These are phyloP conservation scores for Dioctria linearis DNA, from an alignment of 2,888 invertebrate genomes.

Conservation along the genomic window DNA sequence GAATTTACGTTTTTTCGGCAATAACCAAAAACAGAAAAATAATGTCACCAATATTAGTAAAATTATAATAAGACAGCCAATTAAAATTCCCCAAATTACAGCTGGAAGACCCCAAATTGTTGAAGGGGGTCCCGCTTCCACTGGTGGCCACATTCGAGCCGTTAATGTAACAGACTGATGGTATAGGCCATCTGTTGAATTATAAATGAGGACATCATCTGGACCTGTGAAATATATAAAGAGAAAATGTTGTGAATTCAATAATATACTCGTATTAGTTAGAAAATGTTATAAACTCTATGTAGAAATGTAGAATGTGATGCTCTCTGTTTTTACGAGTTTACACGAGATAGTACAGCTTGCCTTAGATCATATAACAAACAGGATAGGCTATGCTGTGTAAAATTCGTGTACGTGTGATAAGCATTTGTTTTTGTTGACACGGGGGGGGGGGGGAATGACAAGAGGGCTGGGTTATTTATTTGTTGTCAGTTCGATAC, in stretches of 20 bases:
- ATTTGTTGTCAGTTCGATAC: too few species aligned
- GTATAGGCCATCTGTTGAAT: slow-evolving; percentile 63
- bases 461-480: too few species aligned
- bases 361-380: too few species aligned
- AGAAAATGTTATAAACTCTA: too few species aligned
- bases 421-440: too few species aligned
- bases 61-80: slow-evolving; percentile 58
- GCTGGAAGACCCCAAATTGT: slow-evolving; percentile 60
- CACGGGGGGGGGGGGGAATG: too few species aligned
- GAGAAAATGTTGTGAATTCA: not conserved
- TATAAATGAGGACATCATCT: slow-evolving; percentile 59
- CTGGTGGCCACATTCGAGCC: slow-evolving; percentile 67
- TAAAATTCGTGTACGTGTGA: too few species aligned
- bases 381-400: too few species aligned
- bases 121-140: slow-evolving; percentile 60
- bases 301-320: too few species aligned
- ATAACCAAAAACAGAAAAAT: slow-evolving; percentile 60
- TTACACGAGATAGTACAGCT: too few species aligned
- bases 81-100: slow-evolving; percentile 60
- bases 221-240: slow-evolving; percentile 57
- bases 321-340: too few species aligned
- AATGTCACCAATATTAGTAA: slow-evolving; percentile 57
- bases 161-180: slow-evolving; percentile 68
- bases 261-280: not conserved
- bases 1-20: slow-evolving; percentile 59